phyloP scores from a whole-genome alignment of 92 coral and sea anemone genomes.

The Siderastrea radians region DNA sequence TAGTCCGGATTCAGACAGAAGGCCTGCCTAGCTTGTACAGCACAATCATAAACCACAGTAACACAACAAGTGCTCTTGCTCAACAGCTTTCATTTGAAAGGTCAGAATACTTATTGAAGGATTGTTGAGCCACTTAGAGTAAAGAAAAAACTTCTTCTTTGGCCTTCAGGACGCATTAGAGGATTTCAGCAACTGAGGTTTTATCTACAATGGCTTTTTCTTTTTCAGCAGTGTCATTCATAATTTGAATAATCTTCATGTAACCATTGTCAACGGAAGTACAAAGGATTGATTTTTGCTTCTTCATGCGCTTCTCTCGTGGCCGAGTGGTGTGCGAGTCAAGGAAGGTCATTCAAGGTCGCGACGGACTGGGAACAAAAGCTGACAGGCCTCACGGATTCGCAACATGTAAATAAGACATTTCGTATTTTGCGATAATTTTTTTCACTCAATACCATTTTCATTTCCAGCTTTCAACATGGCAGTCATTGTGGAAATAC shows the following conservation, averaged over 20 bases:
- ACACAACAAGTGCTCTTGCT: too few relatives aligned
- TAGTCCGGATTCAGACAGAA: too few relatives aligned
- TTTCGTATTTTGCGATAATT: not conserved
- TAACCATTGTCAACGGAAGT: not conserved
- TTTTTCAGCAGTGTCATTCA: not conserved
- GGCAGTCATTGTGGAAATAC: not conserved
- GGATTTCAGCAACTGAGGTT: too few relatives aligned
- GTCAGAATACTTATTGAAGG: too few relatives aligned
- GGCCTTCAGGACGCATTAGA: too few relatives aligned
- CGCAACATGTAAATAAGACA: not conserved
- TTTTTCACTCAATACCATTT: not conserved
- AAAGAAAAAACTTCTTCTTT: too few relatives aligned
- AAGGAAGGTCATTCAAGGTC: constrained; percentile 40
- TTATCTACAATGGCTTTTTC: too few relatives aligned
- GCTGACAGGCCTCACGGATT: too few relatives aligned
- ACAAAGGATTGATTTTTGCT: not conserved
- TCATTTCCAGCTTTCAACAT: not conserved
- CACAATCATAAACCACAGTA: too few relatives aligned
- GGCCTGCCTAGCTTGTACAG: too few relatives aligned
- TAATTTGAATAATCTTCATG: not conserved
- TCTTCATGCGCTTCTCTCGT: constrained; percentile 1
- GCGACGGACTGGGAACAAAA: constrained; percentile 38
- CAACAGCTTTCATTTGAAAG: too few relatives aligned
- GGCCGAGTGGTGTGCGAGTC: not conserved
- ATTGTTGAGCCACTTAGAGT: too few relatives aligned